Percentiles rank a stretch among this genome's conserved stretches.
These are phyloP conservation scores for Caenorhabditis macrosperma DNA, from an alignment of 2,888 invertebrate species.

Conservation along the genomic window DNA sequence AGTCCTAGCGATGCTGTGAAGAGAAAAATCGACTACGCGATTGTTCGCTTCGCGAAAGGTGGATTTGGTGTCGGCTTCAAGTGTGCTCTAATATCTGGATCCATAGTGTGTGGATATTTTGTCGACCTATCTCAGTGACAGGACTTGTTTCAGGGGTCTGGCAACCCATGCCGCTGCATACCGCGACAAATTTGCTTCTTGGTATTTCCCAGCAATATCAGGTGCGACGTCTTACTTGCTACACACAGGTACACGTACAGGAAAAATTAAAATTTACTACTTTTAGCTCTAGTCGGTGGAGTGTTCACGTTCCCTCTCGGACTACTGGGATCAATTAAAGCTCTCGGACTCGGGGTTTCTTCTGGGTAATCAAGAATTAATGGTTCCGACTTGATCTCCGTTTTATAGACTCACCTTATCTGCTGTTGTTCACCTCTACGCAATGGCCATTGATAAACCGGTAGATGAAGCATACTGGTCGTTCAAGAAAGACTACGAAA, in stretches of 20 bases:
- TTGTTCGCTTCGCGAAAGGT: conserved; percentile 68
- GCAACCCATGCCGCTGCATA: conserved; percentile 70
- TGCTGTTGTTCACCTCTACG: conserved; percentile 68
- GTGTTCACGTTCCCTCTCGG: conserved; percentile 73
- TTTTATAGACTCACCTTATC: conserved; percentile 60
- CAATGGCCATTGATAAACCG: conserved; percentile 67
- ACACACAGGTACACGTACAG: conserved; percentile 59
- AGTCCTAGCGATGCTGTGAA: conserved; percentile 69
- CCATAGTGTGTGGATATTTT: no score
- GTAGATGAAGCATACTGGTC: conserved; percentile 66
- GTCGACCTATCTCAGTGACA: neutral
- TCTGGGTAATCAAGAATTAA: conserved; percentile 58
- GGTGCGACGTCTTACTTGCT: conserved; percentile 69
- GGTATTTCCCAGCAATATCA: conserved; percentile 74
- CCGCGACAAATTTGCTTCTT: conserved; percentile 66
- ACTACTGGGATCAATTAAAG: conserved; percentile 68
- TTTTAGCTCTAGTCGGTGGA: conserved; percentile 72
- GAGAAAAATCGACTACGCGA: conserved; percentile 69
- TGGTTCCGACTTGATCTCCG: neutral
- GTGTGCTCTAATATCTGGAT: conserved; percentile 67
- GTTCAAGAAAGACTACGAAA: conserved; percentile 67
- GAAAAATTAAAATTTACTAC: conserved; percentile 8
- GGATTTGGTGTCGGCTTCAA: conserved; percentile 69
- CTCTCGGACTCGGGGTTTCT: conserved; percentile 69
- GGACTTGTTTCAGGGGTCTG: conserved; percentile 58